Evolutionary conservation across 2,888 invertebrate genomes (phyloP), one percentile per base, ranked within the genome.

Genomic region (Emmelina monodactyla): DNA sequence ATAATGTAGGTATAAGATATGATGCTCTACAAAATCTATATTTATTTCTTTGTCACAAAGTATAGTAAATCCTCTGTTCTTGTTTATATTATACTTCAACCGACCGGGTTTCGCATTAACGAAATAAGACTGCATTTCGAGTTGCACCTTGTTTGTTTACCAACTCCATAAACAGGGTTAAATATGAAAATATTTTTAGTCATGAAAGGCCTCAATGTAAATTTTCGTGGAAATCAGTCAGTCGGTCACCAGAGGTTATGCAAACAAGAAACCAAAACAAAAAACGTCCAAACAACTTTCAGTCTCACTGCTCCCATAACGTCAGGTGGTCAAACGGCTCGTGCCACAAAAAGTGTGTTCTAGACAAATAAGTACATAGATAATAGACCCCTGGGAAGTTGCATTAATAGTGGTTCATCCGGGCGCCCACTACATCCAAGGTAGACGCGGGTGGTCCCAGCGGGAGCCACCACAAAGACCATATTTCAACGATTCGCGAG

Each of bases 401-500:
- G 3, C n/a, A 25, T 11, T n/a, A n/a, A n/a, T n/a, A n/a, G n/a
- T n/a, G n/a, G n/a, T n/a, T n/a, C n/a, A n/a, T 4, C 25, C 25
- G n/a, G 25, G 25, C n/a, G 25, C 25, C 25, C 25, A 25, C 25
- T 25, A 10, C 25, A 7, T 5, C 11, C 11, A 45, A 40, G 50
- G 40, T 44, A 50, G 43, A 51, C 64, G 56, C 73, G 75, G 75
- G 78, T 75, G 78, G 76, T 73, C 76, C 53, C 75, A 71, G 73
- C 73, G 62, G 76, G 76, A 49, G 62, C 51, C 57, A 53, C 44
- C 62, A 72, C 69, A 67, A 65, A 60, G 58, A 50, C 60, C 65
- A 76, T 78, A 73, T 73, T 62, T 78, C 68, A 70, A 61, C 62
- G 66, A 70, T 70, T 71, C 68, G 63, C 73, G 63, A 67, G 57